phyloP scores from a whole-genome alignment of 2,113 vertebrate species.

The Alaudala cheleensis region DNA sequence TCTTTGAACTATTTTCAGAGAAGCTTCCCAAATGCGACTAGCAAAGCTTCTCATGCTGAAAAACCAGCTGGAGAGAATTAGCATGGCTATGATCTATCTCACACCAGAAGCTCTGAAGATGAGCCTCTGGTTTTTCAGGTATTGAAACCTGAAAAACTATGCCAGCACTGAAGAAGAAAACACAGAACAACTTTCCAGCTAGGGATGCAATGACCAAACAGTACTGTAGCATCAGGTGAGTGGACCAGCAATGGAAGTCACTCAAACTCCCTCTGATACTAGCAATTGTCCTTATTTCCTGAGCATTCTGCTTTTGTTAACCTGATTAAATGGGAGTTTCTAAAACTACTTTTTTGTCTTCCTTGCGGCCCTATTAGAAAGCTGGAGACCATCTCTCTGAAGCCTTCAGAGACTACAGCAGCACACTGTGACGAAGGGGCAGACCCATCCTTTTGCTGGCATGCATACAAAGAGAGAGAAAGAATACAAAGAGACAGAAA shows the following conservation, averaged over 20 bases:
- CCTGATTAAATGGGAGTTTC: background rate
- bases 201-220: background rate
- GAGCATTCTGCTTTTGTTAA: background rate
- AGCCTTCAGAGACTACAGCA: background rate
- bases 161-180: background rate
- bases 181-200: background rate
- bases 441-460: background rate
- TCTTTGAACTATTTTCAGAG: background rate
- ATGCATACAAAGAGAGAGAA: background rate
- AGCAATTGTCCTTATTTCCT: background rate
- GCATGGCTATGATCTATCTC: background rate
- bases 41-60: background rate
- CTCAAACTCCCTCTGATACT: background rate
- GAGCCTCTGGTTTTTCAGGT: background rate
- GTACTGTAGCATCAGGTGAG: background rate
- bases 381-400: background rate
- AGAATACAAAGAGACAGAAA: background rate
- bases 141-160: background rate
- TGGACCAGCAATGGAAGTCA: background rate
- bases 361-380: background rate
- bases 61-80: slow-evolving; percentile 23
- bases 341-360: background rate
- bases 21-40: background rate
- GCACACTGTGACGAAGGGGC: background rate
- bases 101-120: background rate